Percentiles rank a stretch among this genome's conserved stretches.
These are phyloP conservation scores for Corythaeola cristata DNA, from an alignment of 2,113 vertebrate species.

Conservation along the genomic window DNA sequence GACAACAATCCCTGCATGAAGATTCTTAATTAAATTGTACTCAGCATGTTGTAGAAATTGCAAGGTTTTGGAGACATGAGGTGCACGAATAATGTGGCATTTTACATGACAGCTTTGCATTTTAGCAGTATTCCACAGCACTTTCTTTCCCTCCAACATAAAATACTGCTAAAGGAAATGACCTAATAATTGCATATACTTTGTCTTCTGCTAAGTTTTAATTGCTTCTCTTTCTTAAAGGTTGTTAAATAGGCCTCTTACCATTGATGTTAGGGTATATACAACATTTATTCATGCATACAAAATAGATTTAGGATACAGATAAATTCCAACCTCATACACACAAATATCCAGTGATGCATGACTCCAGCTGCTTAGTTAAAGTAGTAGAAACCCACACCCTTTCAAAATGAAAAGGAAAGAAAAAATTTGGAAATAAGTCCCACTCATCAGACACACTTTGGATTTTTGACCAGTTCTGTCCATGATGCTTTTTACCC, in stretches of 20 bases:
- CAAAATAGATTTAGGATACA: background rate
- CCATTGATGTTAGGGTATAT: background rate
- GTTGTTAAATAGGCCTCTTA: background rate
- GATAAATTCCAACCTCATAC: background rate
- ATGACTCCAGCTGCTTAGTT: background rate
- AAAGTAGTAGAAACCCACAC: background rate
- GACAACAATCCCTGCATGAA: background rate
- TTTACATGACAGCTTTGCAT: background rate
- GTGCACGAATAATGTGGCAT: background rate
- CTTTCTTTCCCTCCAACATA: background rate
- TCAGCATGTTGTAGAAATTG: constrained; percentile 1
- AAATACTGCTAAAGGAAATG: background rate
- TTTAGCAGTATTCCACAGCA: background rate
- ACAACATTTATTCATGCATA: background rate
- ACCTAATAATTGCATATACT: background rate
- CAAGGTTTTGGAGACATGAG: background rate
- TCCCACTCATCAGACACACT: background rate
- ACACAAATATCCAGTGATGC: background rate
- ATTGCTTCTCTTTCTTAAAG: background rate
- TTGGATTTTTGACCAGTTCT: background rate
- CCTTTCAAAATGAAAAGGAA: background rate
- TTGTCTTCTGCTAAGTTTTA: background rate
- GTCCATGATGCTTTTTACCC: background rate
- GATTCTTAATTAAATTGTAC: constrained; percentile 42
- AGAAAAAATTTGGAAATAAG: background rate